Percentiles rank a stretch among this genome's conserved stretches.
These are phyloP conservation scores for Papilio polytes DNA, from an alignment of 1,140 invertebrate genomes.

Conservation along the genomic window DNA sequence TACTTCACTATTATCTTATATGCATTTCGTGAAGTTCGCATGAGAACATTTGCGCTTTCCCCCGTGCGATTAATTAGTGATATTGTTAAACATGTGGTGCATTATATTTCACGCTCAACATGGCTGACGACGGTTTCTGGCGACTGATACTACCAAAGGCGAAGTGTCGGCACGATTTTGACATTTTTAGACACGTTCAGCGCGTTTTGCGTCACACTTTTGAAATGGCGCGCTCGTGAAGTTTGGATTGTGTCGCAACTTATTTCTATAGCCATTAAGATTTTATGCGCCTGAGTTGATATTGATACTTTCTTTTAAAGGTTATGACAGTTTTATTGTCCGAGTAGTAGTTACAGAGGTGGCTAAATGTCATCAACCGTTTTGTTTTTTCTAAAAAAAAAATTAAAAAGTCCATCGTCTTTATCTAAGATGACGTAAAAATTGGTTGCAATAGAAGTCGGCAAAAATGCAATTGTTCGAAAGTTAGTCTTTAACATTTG, in stretches of 20 bases:
- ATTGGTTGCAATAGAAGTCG: too few relatives aligned
- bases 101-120: conserved; percentile 70
- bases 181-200: conserved; percentile 71
- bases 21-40: conserved; percentile 62
- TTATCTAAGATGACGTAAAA: too few relatives aligned
- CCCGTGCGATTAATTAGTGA: conserved; percentile 63
- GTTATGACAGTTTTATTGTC: background rate
- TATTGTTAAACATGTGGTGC: conserved; percentile 72
- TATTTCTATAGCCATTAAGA: conserved; percentile 31
- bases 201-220: conserved; percentile 64
- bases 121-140: conserved; percentile 58
- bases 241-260: conserved; percentile 53
- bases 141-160: conserved; percentile 56
- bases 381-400: too few relatives aligned
- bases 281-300: background rate
- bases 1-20: conserved; percentile 67
- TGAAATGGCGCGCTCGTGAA: conserved; percentile 65
- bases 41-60: conserved; percentile 78
- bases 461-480: too few relatives aligned
- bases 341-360: background rate
- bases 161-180: conserved; percentile 71
- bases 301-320: conserved; percentile 21
- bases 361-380: background rate
- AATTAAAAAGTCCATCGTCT: too few relatives aligned
- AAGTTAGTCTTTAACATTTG: too few relatives aligned